A percentile compares a stretch with the other conserved stretches of the same genome.
phyloP scores from a whole-genome alignment of 2,113 vertebrate species.

The Zingel zingel region DNA sequence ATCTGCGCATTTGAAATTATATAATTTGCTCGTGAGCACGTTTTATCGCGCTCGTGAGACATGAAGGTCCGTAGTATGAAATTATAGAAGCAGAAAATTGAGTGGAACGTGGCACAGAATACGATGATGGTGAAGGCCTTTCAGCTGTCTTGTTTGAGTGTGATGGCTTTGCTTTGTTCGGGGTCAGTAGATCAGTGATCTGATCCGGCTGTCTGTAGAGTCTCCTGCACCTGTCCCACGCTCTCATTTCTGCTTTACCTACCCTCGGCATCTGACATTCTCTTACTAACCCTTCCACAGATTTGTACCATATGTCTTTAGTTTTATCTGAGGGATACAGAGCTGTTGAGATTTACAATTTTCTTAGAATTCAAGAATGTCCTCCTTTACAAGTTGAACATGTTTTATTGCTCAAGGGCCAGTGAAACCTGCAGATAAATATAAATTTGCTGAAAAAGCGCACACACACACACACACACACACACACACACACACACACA shows the following conservation, averaged over 20 bases:
- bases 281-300: not conserved
- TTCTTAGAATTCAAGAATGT: not conserved
- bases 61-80: not conserved
- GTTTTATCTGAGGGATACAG: not conserved
- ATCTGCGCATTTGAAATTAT: too few relatives aligned
- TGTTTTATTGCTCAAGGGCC: not conserved
- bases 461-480: too few relatives aligned
- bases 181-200: conserved; percentile 30
- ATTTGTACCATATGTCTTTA: not conserved
- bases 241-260: conserved; percentile 3
- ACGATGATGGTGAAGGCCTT: not conserved
- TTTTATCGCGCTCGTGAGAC: too few relatives aligned
- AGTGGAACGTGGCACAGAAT: not conserved
- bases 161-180: conserved; percentile 47
- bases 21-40: too few relatives aligned
- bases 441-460: not conserved
- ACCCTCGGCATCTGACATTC: not conserved
- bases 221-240: conserved; percentile 43
- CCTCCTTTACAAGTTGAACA: not conserved
- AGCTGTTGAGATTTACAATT: not conserved
- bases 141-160: conserved; percentile 36
- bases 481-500: too few relatives aligned
- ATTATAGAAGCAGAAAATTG: not conserved
- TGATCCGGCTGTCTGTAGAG: conserved; percentile 36
- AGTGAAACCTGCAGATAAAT: not conserved